Percentiles rank a stretch among this genome's conserved stretches.
Conservation (phyloP, 2,797 vertebrate species). For the Tamandua tetradactyla region DNA sequence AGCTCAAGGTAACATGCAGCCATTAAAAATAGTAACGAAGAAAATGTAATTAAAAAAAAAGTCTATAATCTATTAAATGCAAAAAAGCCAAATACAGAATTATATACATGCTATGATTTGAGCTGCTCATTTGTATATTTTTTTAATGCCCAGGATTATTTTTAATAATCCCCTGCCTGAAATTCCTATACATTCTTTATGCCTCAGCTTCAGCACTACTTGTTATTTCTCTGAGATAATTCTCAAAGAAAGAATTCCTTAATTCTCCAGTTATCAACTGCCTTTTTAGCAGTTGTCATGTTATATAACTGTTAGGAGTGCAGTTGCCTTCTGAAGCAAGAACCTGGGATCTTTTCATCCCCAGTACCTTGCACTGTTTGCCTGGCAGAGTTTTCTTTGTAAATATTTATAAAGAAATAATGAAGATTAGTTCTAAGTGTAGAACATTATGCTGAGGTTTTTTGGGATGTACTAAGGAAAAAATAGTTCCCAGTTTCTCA, state of each 20-base stretch:
- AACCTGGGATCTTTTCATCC: background rate
- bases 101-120: background rate
- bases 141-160: too few species aligned
- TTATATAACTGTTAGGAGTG: background rate
- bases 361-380: background rate
- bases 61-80: background rate
- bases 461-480: background rate
- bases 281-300: background rate
- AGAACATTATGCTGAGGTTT: background rate
- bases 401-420: too few species aligned
- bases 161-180: background rate
- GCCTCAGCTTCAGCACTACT: background rate
- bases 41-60: conserved; percentile 8
- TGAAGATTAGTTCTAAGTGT: background rate
- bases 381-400: background rate
- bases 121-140: background rate
- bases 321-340: background rate
- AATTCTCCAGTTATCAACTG: background rate
- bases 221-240: background rate
- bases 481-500: background rate
- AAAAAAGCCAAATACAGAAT: background rate
- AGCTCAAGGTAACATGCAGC: background rate
- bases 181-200: background rate
- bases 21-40: background rate
- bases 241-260: too few species aligned